phyloP scores from a whole-genome alignment of 2,797 vertebrate genomes.

The Hemibagrus guttatus region DNA sequence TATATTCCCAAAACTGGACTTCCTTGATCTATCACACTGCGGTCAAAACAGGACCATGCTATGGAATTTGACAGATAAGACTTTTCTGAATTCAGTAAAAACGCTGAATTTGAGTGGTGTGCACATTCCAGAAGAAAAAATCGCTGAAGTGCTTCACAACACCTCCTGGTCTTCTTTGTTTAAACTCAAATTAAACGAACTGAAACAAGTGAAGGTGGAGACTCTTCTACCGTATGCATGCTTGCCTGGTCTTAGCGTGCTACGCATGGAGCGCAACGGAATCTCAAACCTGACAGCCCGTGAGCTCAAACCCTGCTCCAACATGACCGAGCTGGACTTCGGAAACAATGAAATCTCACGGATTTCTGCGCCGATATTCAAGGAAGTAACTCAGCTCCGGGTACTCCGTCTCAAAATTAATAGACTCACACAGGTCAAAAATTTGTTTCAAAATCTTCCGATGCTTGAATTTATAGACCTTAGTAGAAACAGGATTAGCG shows the following conservation, averaged over 20 bases:
- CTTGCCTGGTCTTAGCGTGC: slow-evolving; percentile 53
- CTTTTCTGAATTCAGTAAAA: slow-evolving; percentile 57
- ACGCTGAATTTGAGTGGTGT: slow-evolving; percentile 56
- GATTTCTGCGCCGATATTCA: slow-evolving; percentile 51
- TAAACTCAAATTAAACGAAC: slow-evolving; percentile 59
- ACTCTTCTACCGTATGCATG: slow-evolving; percentile 62
- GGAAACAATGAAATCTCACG: slow-evolving; percentile 31
- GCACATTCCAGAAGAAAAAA: slow-evolving; percentile 42
- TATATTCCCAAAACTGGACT: slow-evolving; percentile 53
- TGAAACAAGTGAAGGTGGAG: slow-evolving; percentile 51
- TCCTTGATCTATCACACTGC: slow-evolving; percentile 55
- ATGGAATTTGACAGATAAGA: slow-evolving; percentile 48
- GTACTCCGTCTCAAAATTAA: slow-evolving; percentile 42
- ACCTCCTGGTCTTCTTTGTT: slow-evolving; percentile 46
- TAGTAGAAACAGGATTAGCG: slow-evolving; percentile 56
- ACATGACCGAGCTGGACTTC: slow-evolving; percentile 50
- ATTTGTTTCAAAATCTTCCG: slow-evolving; percentile 48
- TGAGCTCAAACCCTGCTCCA: slow-evolving; percentile 44
- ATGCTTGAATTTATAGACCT: slow-evolving; percentile 59
- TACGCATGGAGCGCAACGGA: slow-evolving; percentile 59
- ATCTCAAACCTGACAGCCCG: slow-evolving; percentile 42
- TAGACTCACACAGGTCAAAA: slow-evolving; percentile 34
- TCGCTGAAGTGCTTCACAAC: slow-evolving; percentile 49
- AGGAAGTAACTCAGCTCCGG: slow-evolving; percentile 39
- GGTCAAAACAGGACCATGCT: slow-evolving; percentile 40